These are phyloP conservation scores for Cyclophora punctaria DNA, from an alignment of 2,888 invertebrate species.

Conservation along the genomic window DNA sequence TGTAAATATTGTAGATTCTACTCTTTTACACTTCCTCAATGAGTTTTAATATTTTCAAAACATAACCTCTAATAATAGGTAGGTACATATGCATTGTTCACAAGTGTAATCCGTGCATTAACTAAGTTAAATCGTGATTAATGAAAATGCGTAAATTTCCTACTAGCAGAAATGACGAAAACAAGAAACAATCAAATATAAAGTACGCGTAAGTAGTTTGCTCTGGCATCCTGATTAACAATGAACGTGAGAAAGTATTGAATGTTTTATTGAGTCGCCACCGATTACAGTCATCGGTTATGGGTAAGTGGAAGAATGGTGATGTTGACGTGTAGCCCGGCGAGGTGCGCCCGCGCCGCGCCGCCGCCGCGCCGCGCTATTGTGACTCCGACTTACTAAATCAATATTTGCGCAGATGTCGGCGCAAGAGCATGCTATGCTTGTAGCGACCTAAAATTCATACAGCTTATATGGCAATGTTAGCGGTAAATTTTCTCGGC, in stretches of 20 bases:
- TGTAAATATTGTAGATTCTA: too few species aligned
- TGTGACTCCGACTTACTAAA: slow-evolving; percentile 69
- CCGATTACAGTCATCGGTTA: slow-evolving; percentile 28
- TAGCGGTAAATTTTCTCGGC: slow-evolving; percentile 74
- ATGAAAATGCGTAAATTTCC: too few species aligned
- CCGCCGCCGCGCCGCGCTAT: slow-evolving; percentile 47
- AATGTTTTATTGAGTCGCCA: slow-evolving; percentile 32
- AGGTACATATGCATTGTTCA: too few species aligned
- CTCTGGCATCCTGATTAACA: neutral
- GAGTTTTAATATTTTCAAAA: too few species aligned
- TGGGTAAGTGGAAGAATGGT: slow-evolving; percentile 35
- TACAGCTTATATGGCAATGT: slow-evolving; percentile 73
- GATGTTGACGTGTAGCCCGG: slow-evolving; percentile 23
- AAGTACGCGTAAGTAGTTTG: too few species aligned
- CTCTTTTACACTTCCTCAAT: too few species aligned
- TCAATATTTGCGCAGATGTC: slow-evolving; percentile 75
- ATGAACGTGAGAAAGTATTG: slow-evolving; percentile 31
- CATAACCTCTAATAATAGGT: too few species aligned
- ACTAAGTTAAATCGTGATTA: too few species aligned
- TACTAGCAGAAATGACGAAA: too few species aligned
- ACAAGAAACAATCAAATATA: too few species aligned
- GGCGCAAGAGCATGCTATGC: slow-evolving; percentile 71
- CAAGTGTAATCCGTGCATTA: too few species aligned
- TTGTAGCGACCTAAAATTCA: slow-evolving; percentile 74
- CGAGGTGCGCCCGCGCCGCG: slow-evolving; percentile 22